A percentile compares a stretch with the other conserved stretches of the same genome.
These are phyloP conservation scores for Sarcophaga peregrina DNA, from an alignment of 1,140 invertebrate species.

Conservation along the genomic window DNA sequence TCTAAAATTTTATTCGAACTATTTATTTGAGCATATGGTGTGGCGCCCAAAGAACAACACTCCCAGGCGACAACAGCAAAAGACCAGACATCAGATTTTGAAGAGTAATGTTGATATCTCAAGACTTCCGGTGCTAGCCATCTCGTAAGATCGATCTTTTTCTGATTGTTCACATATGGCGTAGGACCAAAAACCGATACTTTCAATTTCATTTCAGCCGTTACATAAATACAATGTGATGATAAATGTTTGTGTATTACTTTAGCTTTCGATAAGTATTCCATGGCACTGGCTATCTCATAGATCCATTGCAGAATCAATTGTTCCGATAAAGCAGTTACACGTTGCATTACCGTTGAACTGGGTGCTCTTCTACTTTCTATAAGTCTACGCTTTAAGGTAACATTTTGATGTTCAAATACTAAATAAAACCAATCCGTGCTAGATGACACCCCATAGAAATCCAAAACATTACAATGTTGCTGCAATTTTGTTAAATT, in stretches of 20 bases:
- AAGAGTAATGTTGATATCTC: slow-evolving; percentile 72
- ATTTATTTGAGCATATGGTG: slow-evolving; percentile 77
- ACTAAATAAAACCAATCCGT: slow-evolving; percentile 77
- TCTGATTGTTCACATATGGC: slow-evolving; percentile 63
- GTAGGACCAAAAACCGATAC: slow-evolving; percentile 51
- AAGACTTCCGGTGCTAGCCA: slow-evolving; percentile 84
- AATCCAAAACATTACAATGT: slow-evolving; percentile 77
- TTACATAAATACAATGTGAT: slow-evolving; percentile 75
- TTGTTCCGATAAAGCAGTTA: slow-evolving; percentile 69
- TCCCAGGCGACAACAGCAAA: slow-evolving; percentile 87
- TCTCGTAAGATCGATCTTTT: slow-evolving; percentile 75
- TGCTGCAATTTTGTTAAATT: slow-evolving; percentile 75
- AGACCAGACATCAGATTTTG: slow-evolving; percentile 84
- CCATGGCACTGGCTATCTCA: slow-evolving; percentile 75
- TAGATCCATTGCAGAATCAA: slow-evolving; percentile 63
- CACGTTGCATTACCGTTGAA: slow-evolving; percentile 65
- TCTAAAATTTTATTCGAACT: slow-evolving; percentile 74
- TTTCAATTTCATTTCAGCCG: slow-evolving; percentile 64
- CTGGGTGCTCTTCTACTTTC: slow-evolving; percentile 55
- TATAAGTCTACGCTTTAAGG: slow-evolving; percentile 72
- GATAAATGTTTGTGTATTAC: slow-evolving; percentile 79
- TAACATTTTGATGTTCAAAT: slow-evolving; percentile 74
- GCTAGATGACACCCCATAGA: slow-evolving; percentile 84
- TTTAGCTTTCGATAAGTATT: slow-evolving; percentile 73
- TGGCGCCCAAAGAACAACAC: slow-evolving; percentile 82